These are phyloP conservation scores for Dryococelus australis DNA, from an alignment of 2,888 invertebrate genomes.

Conservation along the genomic window DNA sequence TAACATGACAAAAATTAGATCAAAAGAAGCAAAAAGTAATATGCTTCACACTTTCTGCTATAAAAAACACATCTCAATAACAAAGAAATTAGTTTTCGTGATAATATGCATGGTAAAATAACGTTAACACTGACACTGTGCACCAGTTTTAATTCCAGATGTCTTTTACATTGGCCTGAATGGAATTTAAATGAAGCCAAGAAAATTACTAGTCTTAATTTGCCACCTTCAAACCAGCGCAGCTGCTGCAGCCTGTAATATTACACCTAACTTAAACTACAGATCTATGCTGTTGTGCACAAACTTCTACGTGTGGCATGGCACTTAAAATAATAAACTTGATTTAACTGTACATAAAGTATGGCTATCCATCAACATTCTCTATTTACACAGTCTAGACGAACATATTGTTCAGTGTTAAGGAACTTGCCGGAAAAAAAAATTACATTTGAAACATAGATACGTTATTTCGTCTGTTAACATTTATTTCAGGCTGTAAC, in stretches of 20 bases:
- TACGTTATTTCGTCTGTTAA: too few species aligned
- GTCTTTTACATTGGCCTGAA: not conserved
- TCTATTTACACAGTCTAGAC: constrained; percentile 16
- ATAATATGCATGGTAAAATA: not conserved
- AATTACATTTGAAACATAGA: too few species aligned
- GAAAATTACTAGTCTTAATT: not conserved
- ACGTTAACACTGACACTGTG: not conserved
- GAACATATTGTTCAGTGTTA: constrained; percentile 3
- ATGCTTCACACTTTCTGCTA: not conserved
- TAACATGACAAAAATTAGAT: not conserved
- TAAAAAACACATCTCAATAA: not conserved
- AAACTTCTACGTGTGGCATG: not conserved
- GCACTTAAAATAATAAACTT: constrained; percentile 6
- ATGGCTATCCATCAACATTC: not conserved
- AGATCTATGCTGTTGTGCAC: not conserved
- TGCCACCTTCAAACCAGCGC: not conserved
- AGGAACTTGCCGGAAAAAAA: not conserved
- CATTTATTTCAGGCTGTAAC: too few species aligned
- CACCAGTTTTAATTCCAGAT: not conserved
- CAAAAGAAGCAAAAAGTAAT: too few species aligned
- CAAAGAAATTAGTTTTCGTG: not conserved
- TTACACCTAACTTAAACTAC: not conserved
- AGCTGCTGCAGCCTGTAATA: not conserved
- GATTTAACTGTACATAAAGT: not conserved
- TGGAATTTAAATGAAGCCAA: not conserved